Percentiles rank a stretch among this genome's conserved stretches.
phyloP scores from a whole-genome alignment of 2,888 invertebrate genomes.

The Protonemura montana region DNA sequence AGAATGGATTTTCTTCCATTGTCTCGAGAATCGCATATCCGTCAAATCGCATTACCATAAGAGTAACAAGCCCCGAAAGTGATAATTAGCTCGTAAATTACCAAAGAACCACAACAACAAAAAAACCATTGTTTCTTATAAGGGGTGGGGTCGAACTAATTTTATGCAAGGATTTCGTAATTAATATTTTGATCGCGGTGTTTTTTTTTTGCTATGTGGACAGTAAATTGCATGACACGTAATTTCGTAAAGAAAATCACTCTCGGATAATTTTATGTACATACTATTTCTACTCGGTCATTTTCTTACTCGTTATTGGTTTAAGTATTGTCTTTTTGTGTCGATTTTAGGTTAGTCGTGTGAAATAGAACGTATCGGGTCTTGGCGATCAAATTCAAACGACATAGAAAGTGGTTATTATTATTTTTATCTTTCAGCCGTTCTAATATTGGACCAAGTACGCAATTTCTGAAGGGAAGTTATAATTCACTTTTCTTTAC shows the following conservation, averaged over 20 bases:
- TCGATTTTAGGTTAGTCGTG: not conserved
- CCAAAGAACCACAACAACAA: not conserved
- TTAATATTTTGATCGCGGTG: not conserved
- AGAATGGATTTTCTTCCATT: not conserved
- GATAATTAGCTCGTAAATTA: not conserved
- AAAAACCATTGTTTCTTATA: not conserved
- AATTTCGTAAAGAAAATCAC: not conserved
- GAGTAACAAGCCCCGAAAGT: not conserved
- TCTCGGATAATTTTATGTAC: not conserved
- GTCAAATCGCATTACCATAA: conserved; percentile 15
- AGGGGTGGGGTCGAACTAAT: not conserved
- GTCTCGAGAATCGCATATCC: not conserved
- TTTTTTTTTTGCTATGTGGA: not conserved
- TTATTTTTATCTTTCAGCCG: not conserved
- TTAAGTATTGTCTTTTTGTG: not conserved
- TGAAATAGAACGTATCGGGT: not conserved
- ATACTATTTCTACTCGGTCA: not conserved
- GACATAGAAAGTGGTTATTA: not conserved
- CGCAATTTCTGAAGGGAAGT: too few species aligned
- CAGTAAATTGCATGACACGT: not conserved
- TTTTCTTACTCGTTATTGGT: conserved; percentile 8
- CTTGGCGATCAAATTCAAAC: not conserved
- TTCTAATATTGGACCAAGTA: not conserved
- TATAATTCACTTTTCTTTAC: too few species aligned
- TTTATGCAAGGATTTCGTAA: not conserved